phyloP scores from a whole-genome alignment of 2,888 invertebrate species.

The Drosophila neotestacea region DNA sequence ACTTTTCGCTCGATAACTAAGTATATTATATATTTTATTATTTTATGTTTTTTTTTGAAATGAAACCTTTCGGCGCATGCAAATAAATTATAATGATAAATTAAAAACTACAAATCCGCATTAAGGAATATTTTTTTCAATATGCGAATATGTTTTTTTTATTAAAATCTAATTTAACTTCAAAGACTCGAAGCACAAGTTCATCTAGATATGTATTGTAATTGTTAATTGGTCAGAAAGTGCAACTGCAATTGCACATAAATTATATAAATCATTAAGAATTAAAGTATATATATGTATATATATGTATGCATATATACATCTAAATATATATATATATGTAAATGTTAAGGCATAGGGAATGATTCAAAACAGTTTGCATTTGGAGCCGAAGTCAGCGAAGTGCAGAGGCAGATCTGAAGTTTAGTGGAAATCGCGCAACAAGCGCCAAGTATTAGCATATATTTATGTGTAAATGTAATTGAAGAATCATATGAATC shows the following conservation, averaged over 20 bases:
- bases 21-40: conserved; percentile 42
- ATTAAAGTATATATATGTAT: conserved; percentile 20
- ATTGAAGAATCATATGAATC: conserved; percentile 69
- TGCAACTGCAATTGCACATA: not conserved
- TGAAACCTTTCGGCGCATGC: conserved; percentile 41
- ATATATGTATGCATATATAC: conserved; percentile 31
- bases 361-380: conserved; percentile 24
- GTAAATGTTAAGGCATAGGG: conserved; percentile 29
- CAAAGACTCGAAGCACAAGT: conserved; percentile 77
- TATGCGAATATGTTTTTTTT: conserved; percentile 29
- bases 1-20: conserved; percentile 54
- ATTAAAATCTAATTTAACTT: conserved; percentile 48
- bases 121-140: conserved; percentile 26
- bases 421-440: conserved; percentile 67
- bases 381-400: conserved; percentile 21
- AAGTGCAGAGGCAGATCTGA: conserved; percentile 13
- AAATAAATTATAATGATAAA: conserved; percentile 23
- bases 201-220: conserved; percentile 55
- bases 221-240: conserved; percentile 52
- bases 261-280: conserved; percentile 35
- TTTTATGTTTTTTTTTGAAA: conserved; percentile 28
- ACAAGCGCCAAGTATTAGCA: conserved; percentile 74
- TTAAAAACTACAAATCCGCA: conserved; percentile 22
- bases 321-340: conserved; percentile 33
- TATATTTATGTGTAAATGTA: conserved; percentile 75